Evolutionary conservation across 2,797 vertebrate species (phyloP).

Genomic region (Cryptoprocta ferox): DNA sequence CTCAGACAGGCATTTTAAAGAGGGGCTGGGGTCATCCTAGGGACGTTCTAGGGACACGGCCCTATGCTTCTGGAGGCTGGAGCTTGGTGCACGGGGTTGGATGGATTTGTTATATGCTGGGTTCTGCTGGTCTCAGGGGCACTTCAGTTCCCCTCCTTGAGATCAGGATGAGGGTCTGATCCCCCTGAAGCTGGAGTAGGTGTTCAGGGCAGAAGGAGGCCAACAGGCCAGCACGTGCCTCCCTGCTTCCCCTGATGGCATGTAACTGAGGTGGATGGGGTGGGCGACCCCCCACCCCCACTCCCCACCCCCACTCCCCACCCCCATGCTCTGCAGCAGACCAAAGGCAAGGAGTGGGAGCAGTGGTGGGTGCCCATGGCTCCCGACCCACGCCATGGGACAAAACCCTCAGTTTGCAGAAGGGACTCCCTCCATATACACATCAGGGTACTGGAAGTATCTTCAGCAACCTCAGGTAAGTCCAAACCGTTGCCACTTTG

Average conservation of each 20-base stretch:
- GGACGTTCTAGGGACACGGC: neutral
- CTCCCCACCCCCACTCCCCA: too few species aligned
- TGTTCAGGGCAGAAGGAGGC: neutral
- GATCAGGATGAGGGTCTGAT: neutral
- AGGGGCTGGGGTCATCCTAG: neutral
- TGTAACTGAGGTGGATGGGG: neutral
- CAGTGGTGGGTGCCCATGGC: neutral
- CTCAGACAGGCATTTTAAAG: neutral
- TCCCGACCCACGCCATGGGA: rapidly evolving
- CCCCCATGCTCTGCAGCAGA: neutral
- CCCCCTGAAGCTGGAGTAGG: neutral
- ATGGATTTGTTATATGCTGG: neutral
- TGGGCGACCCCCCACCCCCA: too few species aligned
- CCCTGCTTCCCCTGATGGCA: neutral
- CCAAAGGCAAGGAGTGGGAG: neutral
- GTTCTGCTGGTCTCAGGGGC: neutral
- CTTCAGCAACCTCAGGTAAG: neutral
- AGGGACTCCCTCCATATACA: neutral
- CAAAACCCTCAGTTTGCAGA: neutral
- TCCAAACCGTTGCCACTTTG: neutral
- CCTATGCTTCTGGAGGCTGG: neutral
- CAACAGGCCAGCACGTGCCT: neutral
- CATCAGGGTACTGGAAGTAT: neutral
- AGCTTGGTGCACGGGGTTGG: neutral
- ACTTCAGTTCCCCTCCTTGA: neutral